Base-by-base conservation (phyloP, 2,888 invertebrate species). In the Laothoe populi region DNA sequence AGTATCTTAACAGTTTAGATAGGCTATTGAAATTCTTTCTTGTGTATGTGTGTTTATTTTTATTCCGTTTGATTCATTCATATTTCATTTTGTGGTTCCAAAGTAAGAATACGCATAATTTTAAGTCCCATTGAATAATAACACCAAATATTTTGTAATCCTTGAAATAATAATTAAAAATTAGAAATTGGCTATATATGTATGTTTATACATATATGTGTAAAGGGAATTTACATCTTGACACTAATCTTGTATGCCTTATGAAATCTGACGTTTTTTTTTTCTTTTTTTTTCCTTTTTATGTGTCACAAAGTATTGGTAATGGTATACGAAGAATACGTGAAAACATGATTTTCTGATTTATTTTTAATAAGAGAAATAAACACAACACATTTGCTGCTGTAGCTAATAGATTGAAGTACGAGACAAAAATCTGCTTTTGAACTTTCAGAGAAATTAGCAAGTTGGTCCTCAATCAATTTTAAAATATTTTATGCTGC, bases 111-210 rank as follows among this genome's bases (percentile, higher is more conserved):
- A 66, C 63, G 57, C 73, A 73, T 75, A 76, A 82, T 81, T 81
- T 81, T 88, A 88, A 86, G 89, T 84, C 88, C 88, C 86, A 86
- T 81, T 72, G 71, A 71, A 77, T 78, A 44, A 57, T 57, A 59
- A 62, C 61, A 62, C 61, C 57, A 62, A 61, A 53, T 74, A 76
- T 61, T 59, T 59, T 46, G 45, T 61, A 62, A 62, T 57, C 48
- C 44, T 61, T 21, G 38, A 49, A 48, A 44, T 38, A 76, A 72
- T 74, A 73, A 71, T 64, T 61, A 71, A 72, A 46, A 49, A 48
- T 73, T 69, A 73, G 74, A 49, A 53, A 42, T 72, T 45, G 63
- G 58, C 72, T 70, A 70, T 73, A 71, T 61, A 63, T 38, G 67
- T 68, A 66, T 64, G 60, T 68, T 60, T 67, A 70, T 70, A 66